Evolutionary conservation across 2,113 vertebrate species (phyloP), one percentile per base, ranked within the genome.

Genomic region (Halcyon malimbica): DNA sequence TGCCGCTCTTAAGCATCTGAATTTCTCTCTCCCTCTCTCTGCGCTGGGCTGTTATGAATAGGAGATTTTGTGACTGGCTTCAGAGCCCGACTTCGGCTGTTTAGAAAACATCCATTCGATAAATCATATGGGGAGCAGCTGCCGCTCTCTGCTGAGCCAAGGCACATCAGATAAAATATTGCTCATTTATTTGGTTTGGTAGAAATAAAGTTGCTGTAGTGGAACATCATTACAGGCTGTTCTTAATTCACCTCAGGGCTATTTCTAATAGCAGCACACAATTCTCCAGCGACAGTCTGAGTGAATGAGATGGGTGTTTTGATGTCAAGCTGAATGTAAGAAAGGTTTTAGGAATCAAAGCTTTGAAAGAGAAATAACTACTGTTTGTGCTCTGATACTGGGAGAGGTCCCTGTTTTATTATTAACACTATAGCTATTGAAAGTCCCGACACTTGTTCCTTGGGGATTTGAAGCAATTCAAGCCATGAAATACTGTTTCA

Each of bases 261-360:
- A 25, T 71, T 89, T 51, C 93, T 93, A 93, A 90, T 59, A 90
- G 96, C 76, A 51, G 83, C 79, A 39, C 90, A 81, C 93, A 59
- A 80, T 46, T 94, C 93, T 93, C 82, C 67, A 21, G 85, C 90
- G 96, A 71, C 84, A 89, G 82, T 29, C 84, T 16, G 87, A 83
- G 90, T 83, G 96, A 94, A 94, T 90, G 94, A 96, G 96, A 89
- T 93, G 96, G 96, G 96, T 94, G 94, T 94, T 97, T 86, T 94
- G 92, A 90, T 93, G 88, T 93, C 93, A 90, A 85, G 69, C 75
- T 63, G 90, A 77, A 94, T 94, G 90, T 86, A 90, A 95, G 96
- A 35, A 81, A 93, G 96, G 90, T 86, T 96, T 95, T 89, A 81
- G 79, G 93, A 94, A 96, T 96, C 92, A 92, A 83, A 97, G 96